Evolutionary conservation across 2,797 vertebrate genomes (phyloP), one percentile per base, ranked within the genome.

Genomic region (Rhinichthys osculus): DNA sequence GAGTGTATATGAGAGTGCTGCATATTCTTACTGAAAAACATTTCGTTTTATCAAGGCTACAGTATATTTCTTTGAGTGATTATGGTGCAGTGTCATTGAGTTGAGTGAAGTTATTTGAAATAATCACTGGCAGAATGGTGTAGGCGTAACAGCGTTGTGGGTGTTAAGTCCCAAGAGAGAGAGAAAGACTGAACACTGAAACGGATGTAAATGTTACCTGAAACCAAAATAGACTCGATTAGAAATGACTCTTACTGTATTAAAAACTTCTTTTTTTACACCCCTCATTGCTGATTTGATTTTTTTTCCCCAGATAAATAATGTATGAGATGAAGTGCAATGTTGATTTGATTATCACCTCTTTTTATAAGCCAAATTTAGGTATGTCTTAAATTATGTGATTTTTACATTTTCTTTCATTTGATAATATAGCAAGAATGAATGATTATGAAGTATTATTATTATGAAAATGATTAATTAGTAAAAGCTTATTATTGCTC

Each of bases 151-250:
- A 42, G 59, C 47, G 14, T 54, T 80, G 81, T 78, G 79, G 83
- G 81, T 82, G 89, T 87, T 54, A 74, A 82, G 70, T 87, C 83
- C 69, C 33, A 66, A 23, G 85, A 85, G 73, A 82, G 52, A 84
- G 52, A 86, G 62, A 44, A 50, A 33, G 47, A 62, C 71, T 89
- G 83, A 71, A 87, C 88, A 74, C 81, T 83, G 78, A 89, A 84
- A 87, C 16, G 10, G 27, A 78, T 83, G 78, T 86, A 85, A 85
- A 86, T 83, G 85, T 86, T 83, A 84, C 44, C 17, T 57, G 70
- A 88, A 62, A 83, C 77, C 71, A 86, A 88, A 87, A 87, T 85
- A 83, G 54, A 85, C 80, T 80, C 50, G 42, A 84, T 86, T 62
- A 78, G 17, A 70, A 52, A 64, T 67, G 42, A 64, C 57, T 54